Evolutionary conservation across 2,888 invertebrate genomes (phyloP), one percentile per base, ranked within the genome.

Genomic region (Nemapogon koenigi): DNA sequence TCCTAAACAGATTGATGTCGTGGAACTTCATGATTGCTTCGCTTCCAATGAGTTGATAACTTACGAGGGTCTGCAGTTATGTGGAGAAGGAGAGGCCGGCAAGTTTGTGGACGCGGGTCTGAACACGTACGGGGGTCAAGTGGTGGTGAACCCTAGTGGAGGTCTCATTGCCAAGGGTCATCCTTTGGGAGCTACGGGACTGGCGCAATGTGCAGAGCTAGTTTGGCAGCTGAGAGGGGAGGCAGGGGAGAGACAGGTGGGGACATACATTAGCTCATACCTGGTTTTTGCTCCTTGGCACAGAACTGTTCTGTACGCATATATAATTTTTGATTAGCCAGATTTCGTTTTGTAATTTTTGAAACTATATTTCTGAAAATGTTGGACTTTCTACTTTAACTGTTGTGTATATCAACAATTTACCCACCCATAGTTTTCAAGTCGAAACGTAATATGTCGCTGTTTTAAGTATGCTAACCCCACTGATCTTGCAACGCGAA

Each of bases 81-180:
- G 97, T 58, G 84, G 86, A 10, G 87, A 85, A 48, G 97, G 97
- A 14, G 87, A 94, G 68, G 98, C 93, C 1, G 95, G 91, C 8
- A 90, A 91, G 53, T 83, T 99, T 45, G 87, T 99, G 45, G 98
- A 99, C 63, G 83, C 88, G 3, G 95, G 94, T 1, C 91, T 97
- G 59, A 99, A 98, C 63, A 99, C 99, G 0, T 99, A 99, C 54
- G 85, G 98, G 18, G 99, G 99, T 15, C 90, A 91, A 62, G 95
- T 90, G 61, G 98, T 99, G 3, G 83, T 99, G n/a, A 99, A 99
- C 71, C 99, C 99, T 1, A 97, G 97, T 57, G 99, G 97, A 36
- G 99, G 99, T n/a, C 83, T 99, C 30, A 98, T 98, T 46, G 97
- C 97, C 1, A 99, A 99, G 70, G 97, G 97, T 0, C 98, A 98